These are phyloP conservation scores for Oscheius myriophilus DNA, from an alignment of 2,888 invertebrate species.

Conservation along the genomic window DNA sequence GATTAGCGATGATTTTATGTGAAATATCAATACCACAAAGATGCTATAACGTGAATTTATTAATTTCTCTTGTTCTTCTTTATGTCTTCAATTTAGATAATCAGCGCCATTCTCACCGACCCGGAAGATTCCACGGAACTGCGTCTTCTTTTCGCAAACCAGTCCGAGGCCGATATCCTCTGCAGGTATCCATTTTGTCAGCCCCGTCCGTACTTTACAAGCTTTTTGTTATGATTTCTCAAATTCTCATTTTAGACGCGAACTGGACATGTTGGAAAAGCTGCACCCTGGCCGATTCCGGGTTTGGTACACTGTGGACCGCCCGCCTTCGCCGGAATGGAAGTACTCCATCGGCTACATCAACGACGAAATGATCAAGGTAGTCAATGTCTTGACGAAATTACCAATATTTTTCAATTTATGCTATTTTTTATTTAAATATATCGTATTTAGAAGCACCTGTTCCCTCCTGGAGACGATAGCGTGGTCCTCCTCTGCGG, in stretches of 20 bases:
- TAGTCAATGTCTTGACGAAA: too few species aligned
- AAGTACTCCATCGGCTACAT: conserved; percentile 81
- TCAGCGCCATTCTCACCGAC: conserved; percentile 85
- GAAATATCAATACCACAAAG: too few species aligned
- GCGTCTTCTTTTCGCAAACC: conserved; percentile 91
- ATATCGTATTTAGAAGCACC: conserved; percentile 76
- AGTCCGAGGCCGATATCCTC: conserved; percentile 90
- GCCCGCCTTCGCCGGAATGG: conserved; percentile 59
- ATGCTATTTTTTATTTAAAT: too few species aligned
- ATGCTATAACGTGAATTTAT: background rate
- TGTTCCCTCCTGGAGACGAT: conserved; percentile 82
- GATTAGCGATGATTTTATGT: too few species aligned
- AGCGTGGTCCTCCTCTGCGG: conserved; percentile 94
- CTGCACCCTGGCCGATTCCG: conserved; percentile 49
- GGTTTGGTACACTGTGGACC: conserved; percentile 74
- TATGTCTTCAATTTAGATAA: conserved; percentile 73
- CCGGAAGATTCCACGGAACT: conserved; percentile 82
- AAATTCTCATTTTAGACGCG: conserved; percentile 73
- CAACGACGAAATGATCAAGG: conserved; percentile 85
- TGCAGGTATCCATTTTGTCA: too few species aligned
- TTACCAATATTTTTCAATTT: background rate
- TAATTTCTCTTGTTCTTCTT: background rate
- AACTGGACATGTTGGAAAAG: conserved; percentile 75
- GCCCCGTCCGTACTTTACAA: too few species aligned
- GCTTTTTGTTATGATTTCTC: too few species aligned